A percentile compares a stretch with the other conserved stretches of the same genome.
Conservation (phyloP, 2,113 vertebrate species). For the Pleuronectes platessa region DNA sequence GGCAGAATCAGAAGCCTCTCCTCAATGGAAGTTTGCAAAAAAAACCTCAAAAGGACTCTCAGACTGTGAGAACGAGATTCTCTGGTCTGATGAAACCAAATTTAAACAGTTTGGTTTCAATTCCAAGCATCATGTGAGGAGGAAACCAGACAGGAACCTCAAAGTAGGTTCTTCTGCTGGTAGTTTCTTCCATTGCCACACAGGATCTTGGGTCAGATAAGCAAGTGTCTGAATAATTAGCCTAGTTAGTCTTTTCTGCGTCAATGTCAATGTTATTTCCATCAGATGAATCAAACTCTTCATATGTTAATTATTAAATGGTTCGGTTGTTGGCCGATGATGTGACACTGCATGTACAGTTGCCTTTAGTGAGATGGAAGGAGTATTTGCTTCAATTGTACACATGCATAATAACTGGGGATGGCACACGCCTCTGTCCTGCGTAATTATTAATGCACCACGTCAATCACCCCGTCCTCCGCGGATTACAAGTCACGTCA, state of each 20-base stretch:
- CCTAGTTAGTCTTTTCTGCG: no score
- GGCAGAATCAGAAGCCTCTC: no score
- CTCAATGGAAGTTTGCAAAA: no score
- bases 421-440: neutral
- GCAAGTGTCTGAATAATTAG: no score
- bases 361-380: constrained; percentile 11
- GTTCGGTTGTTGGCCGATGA: neutral
- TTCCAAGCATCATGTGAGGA: no score
- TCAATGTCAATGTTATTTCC: neutral
- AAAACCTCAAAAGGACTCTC: no score
- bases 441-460: constrained; percentile 37
- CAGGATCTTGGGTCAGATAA: neutral
- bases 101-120: neutral
- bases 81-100: neutral
- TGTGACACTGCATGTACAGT: neutral
- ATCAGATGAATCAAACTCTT: neutral
- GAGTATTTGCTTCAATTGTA: constrained; percentile 16
- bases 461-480: constrained; percentile 12
- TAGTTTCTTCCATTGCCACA: neutral
- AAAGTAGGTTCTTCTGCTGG: neutral
- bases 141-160: neutral
- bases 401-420: neutral
- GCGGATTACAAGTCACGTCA: constrained; percentile 16
- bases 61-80: no score
- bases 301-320: neutral